Conservation (phyloP, 2,113 vertebrate genomes). For the Pimephales promelas region DNA sequence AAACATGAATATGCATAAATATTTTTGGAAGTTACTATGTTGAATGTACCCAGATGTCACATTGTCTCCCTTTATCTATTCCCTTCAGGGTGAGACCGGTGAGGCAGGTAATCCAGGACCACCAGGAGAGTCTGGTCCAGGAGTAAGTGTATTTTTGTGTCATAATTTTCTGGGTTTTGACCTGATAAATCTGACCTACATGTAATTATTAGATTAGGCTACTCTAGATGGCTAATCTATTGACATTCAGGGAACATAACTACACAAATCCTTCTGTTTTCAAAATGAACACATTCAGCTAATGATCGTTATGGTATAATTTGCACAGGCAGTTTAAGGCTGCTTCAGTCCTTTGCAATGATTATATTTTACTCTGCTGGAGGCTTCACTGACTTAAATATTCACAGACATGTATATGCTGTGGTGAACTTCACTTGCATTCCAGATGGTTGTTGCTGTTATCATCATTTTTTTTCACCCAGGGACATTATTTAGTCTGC, state of each 20-base stretch:
- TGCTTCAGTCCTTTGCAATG: not conserved
- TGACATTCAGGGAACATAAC: not conserved
- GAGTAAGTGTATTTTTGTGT: conserved; percentile 66
- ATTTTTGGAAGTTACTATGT: not conserved
- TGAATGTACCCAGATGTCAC: not conserved
- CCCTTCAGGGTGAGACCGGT: conserved; percentile 88
- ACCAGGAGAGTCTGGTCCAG: conserved; percentile 85
- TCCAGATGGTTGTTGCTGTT: conserved; percentile 31
- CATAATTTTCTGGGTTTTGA: not conserved
- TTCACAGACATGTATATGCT: not conserved
- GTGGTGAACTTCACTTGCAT: conserved; percentile 1
- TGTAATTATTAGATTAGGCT: not conserved
- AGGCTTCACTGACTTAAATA: not conserved
- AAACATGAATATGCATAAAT: not conserved
- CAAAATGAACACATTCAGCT: not conserved
- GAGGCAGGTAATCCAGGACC: conserved; percentile 96
- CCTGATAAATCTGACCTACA: not conserved
- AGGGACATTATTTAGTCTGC: not conserved
- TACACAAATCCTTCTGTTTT: not conserved
- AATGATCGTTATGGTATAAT: not conserved
- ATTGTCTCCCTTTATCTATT: not conserved
- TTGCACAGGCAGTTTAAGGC: not conserved
- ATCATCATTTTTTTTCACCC: not conserved
- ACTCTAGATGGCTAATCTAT: not conserved
- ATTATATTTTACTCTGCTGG: not conserved